Conservation (phyloP, 2,888 invertebrate species). For the Drosophila algonquin region DNA sequence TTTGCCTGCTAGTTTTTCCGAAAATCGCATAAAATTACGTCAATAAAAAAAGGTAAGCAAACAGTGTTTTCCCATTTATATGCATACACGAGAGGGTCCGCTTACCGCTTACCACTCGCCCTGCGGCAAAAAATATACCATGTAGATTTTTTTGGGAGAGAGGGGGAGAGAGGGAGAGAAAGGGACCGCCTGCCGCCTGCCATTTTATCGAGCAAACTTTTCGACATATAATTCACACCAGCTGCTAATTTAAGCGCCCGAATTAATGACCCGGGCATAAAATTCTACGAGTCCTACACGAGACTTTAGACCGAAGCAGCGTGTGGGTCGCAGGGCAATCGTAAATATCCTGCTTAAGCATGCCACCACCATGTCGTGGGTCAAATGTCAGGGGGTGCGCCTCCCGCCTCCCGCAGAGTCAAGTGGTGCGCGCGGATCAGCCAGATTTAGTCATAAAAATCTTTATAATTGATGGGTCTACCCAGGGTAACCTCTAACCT, state of each 20-base stretch:
- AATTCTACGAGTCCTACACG: constrained; percentile 42
- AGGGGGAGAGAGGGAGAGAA: too few species aligned
- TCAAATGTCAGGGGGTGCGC: constrained; percentile 35
- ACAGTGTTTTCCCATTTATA: constrained; percentile 39
- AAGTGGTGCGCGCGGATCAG: constrained; percentile 16
- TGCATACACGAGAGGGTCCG: constrained; percentile 34
- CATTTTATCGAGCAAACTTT: constrained; percentile 78
- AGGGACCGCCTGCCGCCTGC: constrained; percentile 1
- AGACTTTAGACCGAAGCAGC: constrained; percentile 17
- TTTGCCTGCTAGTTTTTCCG: constrained; percentile 56
- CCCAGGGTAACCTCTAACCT: constrained; percentile 7
- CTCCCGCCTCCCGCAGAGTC: too few species aligned
- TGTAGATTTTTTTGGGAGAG: constrained; percentile 5
- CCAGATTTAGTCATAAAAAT: constrained; percentile 40
- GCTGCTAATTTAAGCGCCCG: constrained; percentile 74
- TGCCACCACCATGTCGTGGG: constrained; percentile 29
- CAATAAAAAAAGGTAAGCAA: constrained; percentile 73
- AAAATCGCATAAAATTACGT: constrained; percentile 67
- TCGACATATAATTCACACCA: constrained; percentile 74
- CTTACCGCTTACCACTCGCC: constrained; percentile 12
- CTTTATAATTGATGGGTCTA: constrained; percentile 31
- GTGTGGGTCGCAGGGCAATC: constrained; percentile 9
- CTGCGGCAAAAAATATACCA: constrained; percentile 4
- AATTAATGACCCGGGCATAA: constrained; percentile 68
- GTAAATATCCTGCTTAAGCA: constrained; percentile 31